Percentiles rank a stretch among this genome's conserved stretches.
These are phyloP conservation scores for Cosmopolites sordidus DNA, from an alignment of 2,888 invertebrate species.

Conservation along the genomic window DNA sequence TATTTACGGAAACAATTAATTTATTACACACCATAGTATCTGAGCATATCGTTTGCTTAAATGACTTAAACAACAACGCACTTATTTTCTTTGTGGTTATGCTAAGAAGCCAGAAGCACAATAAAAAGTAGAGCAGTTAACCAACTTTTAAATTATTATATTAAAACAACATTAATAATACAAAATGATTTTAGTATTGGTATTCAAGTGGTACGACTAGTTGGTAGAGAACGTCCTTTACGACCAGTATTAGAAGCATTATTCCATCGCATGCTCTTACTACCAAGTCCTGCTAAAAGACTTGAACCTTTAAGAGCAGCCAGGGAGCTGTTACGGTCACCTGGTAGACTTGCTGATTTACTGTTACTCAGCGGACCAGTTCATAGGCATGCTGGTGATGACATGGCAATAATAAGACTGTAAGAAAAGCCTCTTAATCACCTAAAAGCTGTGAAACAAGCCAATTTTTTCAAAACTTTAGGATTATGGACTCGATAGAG, in stretches of 20 bases:
- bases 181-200: slow-evolving; percentile 67
- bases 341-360: slow-evolving; percentile 72
- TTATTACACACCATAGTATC: too few relatives aligned
- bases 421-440: too few relatives aligned
- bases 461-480: slow-evolving; percentile 45
- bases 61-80: too few relatives aligned
- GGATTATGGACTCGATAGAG: slow-evolving; percentile 89
- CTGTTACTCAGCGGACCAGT: slow-evolving; percentile 56
- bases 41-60: too few relatives aligned
- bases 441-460: too few relatives aligned
- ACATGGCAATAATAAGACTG: slow-evolving; percentile 80
- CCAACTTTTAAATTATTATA: background rate
- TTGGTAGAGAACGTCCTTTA: slow-evolving; percentile 81
- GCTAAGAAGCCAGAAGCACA: too few relatives aligned
- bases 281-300: slow-evolving; percentile 81
- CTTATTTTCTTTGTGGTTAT: too few relatives aligned
- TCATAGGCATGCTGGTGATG: slow-evolving; percentile 65
- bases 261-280: slow-evolving; percentile 86
- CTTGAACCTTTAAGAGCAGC: slow-evolving; percentile 80
- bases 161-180: background rate
- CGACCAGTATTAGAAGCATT: slow-evolving; percentile 89
- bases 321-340: slow-evolving; percentile 73
- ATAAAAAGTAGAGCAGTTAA: too few relatives aligned
- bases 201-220: slow-evolving; percentile 80
- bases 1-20: too few relatives aligned